These are phyloP conservation scores for Heterodera filipjevi DNA, from an alignment of 2,888 invertebrate genomes.

Conservation along the genomic window DNA sequence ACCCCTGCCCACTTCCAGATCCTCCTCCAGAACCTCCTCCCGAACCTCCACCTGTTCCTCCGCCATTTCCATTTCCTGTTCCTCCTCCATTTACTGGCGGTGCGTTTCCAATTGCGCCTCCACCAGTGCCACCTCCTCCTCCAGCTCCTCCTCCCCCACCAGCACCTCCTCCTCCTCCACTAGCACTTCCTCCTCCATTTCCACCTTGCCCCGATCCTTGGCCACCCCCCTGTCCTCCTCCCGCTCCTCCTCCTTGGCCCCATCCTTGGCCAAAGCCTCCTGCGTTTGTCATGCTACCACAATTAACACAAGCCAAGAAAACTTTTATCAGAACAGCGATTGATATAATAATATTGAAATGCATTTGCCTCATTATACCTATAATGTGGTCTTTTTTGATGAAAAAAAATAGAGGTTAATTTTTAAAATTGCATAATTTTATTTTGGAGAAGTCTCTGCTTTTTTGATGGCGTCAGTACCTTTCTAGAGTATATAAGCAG, in stretches of 20 bases:
- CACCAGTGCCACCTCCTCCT: neutral
- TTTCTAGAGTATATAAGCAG: too few relatives aligned
- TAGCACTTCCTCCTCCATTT: neutral
- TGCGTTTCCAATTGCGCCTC: neutral
- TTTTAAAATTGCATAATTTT: neutral
- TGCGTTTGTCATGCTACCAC: too few relatives aligned
- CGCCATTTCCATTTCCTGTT: neutral
- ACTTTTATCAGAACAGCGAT: neutral
- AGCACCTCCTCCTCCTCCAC: neutral
- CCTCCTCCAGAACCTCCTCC: neutral
- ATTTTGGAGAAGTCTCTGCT: neutral
- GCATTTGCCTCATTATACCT: neutral
- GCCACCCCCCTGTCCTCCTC: neutral
- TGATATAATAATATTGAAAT: neutral
- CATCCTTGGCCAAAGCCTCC: neutral
- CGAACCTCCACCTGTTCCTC: neutral
- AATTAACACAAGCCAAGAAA: neutral
- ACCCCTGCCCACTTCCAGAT: neutral
- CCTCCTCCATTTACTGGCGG: neutral
- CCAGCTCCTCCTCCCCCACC: neutral
- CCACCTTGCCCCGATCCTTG: neutral
- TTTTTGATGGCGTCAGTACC: too few relatives aligned
- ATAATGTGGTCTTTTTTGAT: too few relatives aligned
- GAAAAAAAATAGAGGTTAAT: too few relatives aligned
- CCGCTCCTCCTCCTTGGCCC: neutral